These are phyloP conservation scores for Homarus gammarus DNA, from an alignment of 2,888 invertebrate genomes.

Conservation along the genomic window DNA sequence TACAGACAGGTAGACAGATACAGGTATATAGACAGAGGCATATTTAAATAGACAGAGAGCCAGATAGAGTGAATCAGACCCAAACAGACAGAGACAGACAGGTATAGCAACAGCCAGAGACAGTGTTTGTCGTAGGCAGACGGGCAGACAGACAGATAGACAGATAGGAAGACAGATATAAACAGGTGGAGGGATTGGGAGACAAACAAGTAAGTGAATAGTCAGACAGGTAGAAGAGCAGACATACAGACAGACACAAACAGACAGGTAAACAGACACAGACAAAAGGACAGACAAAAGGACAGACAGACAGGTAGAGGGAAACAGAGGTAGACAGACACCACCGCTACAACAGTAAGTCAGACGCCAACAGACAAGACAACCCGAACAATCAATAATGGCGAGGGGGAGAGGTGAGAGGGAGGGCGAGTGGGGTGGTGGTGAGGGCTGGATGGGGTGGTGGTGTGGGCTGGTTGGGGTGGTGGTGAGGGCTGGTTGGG, in stretches of 20 bases:
- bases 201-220: no score
- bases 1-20: no score
- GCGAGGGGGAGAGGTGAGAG: background rate
- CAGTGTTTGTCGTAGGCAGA: background rate
- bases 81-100: background rate
- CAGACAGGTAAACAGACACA: no score
- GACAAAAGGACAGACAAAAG: no score
- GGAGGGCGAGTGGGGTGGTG: background rate
- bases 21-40: background rate
- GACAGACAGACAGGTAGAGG: background rate
- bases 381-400: no score
- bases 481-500: background rate
- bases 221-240: no score
- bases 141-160: background rate
- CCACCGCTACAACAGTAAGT: no score
- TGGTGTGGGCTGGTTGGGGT: background rate
- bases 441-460: background rate
- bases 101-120: background rate
- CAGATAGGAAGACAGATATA: background rate
- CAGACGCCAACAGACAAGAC: no score
- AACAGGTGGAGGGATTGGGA: no score
- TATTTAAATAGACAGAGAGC: background rate
- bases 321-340: background rate
- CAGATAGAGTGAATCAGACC: background rate
- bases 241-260: no score